Evolutionary conservation across 2,888 invertebrate genomes (phyloP), one percentile per base, ranked within the genome.

Genomic region (Diaphora mendica): DNA sequence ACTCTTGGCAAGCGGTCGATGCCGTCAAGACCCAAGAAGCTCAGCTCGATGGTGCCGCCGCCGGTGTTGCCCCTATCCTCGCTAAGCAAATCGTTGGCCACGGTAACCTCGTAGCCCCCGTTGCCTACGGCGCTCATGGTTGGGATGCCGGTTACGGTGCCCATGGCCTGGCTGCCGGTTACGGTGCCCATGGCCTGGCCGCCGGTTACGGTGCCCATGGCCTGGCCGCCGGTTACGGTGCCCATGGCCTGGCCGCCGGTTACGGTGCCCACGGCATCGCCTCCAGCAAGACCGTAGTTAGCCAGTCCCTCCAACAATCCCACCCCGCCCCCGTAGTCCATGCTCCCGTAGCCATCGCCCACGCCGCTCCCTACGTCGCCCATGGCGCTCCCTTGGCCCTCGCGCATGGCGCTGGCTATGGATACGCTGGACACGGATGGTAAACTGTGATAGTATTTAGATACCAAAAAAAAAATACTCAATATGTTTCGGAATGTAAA

Each of bases 401-500:
- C 75, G 81, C 82, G 55, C 83, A 83, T 73, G 82, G 73, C 44
- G 30, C 81, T 68, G 86, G 30, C 17, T 87, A 86, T 82, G 89
- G 87, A 74, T 82, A 88, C 82, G 88, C 89, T 85, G 84, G 78
- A 65, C 91, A 94, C 90, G 94, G 87, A 90, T 95, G 94, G 94
- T 94, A 94, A 93, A 92, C 92, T 95, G 94, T 95, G 94, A 94
- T 94, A 93, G 76, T 82, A 84, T 75, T 87, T 91, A 91, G 90
- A 91, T 90, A 91, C 91, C 91, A 89, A 92, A 94, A 92, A 94
- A 90, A 86, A 88, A 93, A 94, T 94, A 94, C 94, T 94, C 94
- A 94, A 89, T 85, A 71, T 82, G 83, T 91, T 91, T 91, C 91
- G 91, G 91, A 86, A 82, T 93, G 91, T 94, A 94, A 89, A 91